Conservation (phyloP, 2,888 invertebrate genomes). For the Aleiodes testaceus region DNA sequence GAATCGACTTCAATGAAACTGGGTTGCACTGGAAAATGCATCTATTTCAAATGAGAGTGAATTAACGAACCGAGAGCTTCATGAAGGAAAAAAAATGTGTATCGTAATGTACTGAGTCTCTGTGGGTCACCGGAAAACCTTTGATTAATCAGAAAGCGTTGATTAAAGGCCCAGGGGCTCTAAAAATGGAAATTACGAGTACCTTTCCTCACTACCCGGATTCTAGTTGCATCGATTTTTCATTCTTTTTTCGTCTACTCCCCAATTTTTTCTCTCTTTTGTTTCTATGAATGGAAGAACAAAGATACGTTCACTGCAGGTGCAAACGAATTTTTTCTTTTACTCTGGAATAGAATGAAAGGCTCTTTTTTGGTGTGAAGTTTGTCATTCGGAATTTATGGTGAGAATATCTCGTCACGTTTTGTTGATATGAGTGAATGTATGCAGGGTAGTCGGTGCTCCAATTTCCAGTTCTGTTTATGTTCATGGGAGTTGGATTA, state of each 20-base stretch:
- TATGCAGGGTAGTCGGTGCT: neutral
- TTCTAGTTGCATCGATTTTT: neutral
- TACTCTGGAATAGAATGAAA: too few species aligned
- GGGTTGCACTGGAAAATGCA: too few species aligned
- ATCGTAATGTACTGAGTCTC: slow-evolving; percentile 14
- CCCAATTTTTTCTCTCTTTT: neutral
- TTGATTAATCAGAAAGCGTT: slow-evolving; percentile 57
- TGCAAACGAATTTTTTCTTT: neutral
- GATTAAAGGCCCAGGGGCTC: slow-evolving; percentile 51
- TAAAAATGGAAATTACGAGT: slow-evolving; percentile 33
- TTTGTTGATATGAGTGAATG: too few species aligned
- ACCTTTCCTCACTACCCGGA: neutral
- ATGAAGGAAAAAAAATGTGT: neutral
- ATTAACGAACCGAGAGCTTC: too few species aligned
- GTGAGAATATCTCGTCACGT: too few species aligned
- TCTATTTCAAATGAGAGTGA: too few species aligned
- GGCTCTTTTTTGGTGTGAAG: neutral
- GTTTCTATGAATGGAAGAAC: neutral
- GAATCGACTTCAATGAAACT: too few species aligned
- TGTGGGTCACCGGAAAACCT: slow-evolving; percentile 48
- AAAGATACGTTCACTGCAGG: neutral
- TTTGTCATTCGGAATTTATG: too few species aligned
- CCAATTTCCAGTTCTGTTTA: neutral
- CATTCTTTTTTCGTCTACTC: neutral
- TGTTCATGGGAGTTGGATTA: too few species aligned